Base-by-base conservation (phyloP, 2,888 invertebrate species). In the Drosophila paranaensis region DNA sequence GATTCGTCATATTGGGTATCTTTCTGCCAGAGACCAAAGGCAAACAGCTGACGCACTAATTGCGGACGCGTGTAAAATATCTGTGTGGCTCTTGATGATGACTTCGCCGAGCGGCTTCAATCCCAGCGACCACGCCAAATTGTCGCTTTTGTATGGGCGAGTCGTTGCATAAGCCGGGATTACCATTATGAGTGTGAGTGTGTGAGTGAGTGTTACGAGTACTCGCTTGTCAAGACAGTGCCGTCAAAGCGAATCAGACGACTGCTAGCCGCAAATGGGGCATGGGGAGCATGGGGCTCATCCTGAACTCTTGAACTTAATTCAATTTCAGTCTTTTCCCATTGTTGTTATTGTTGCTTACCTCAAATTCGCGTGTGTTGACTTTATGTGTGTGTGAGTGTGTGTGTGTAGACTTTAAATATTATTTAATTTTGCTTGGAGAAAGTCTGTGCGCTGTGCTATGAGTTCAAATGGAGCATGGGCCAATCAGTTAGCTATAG, bases 11-110 rank as follows among this genome's bases (percentile, higher is more conserved):
- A 58, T 56, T 91, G 54, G 69, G 88, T 2, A 50, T 90, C n/a
- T 89, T 73, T 72, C 65, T 93, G 50, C 82, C 88, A 6, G 92
- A 92, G 74, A 92, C 92, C 39, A 92, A 91, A 74, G 91, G 91
- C 46, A 90, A 88, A 69, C 79, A 81, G 53, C 63, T 92, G 67
- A 81, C 86, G 66, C 66, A 89, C 63, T 86, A 79, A 88, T 73
- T 65, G 57, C 61, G 60, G 62, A 58, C 63, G 79, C 74, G 74
- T 81, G 81, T 84, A 78, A 84, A 75, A 56, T 55, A 65, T 33
- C 3, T 16, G 33, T 71, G 66, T 48, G n/a, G 54, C 54, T 54
- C n/a, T 40, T n/a, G 43, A 11, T 48, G 46, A 68, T 67, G 75
- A 60, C 61, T 73, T 68, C 70, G 56, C 63, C 63, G 63, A 51